phyloP scores from a whole-genome alignment of 2,113 vertebrate species.

The Brevimyrus niger region DNA sequence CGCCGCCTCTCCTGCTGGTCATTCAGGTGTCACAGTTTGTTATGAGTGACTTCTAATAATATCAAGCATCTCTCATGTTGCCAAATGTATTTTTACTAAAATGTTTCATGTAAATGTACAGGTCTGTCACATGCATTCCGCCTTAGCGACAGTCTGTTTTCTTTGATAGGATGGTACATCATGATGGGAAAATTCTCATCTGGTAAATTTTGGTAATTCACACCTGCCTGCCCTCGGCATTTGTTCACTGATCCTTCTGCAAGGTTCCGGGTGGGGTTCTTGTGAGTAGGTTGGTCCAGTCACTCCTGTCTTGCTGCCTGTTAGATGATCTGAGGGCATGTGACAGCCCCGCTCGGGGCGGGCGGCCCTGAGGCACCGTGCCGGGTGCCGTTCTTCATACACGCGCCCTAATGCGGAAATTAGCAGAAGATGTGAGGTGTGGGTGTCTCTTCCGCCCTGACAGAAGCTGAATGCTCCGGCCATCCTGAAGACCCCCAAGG shows the following conservation, averaged over 20 bases:
- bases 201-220: not conserved
- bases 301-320: not conserved
- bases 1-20: not conserved
- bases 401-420: conserved; percentile 22
- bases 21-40: not conserved
- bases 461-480: conserved; percentile 87
- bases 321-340: conserved; percentile 37
- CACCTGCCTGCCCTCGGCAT: not conserved
- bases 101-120: not conserved
- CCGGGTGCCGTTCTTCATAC: conserved; percentile 10
- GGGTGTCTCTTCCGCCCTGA: conserved; percentile 39
- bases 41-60: not conserved
- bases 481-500: conserved; percentile 88
- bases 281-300: not conserved
- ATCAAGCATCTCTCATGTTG: not conserved
- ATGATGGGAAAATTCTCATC: not conserved
- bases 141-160: not conserved
- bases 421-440: not conserved
- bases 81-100: not conserved
- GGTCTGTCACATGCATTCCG: not conserved
- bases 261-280: not conserved
- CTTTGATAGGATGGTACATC: not conserved
- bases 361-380: not conserved
- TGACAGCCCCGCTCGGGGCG: not conserved
- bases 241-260: not conserved